Evolutionary conservation across 2,888 invertebrate genomes (phyloP), one percentile per base, ranked within the genome.

Genomic region (Cheilosia pagana): DNA sequence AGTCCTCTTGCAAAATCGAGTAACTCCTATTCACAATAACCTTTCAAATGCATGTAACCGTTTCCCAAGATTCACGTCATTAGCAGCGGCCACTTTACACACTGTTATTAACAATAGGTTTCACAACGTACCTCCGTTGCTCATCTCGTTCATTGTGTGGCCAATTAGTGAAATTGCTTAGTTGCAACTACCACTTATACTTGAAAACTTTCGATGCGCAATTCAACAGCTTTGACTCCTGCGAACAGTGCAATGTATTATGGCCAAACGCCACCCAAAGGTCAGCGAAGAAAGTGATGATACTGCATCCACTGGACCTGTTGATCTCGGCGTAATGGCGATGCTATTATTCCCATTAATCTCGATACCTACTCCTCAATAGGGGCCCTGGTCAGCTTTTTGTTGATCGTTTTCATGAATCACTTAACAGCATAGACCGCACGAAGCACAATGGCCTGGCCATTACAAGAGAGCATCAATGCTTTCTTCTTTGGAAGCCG

Each of bases 271-370:
- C 67, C 25, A 53, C 12, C 21, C 68, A 59, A 52, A 67, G 52
- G 59, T 67, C 19, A 76, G 43, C 59, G 12, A 62, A 60, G 77
- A 77, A 77, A 77, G 68, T 77, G 60, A 62, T 53, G 67, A 60
- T 39, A 62, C 39, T 60, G 35, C 41, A 50, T 57, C 59, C 67
- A 16, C 12, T 67, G 65, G 67, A 50, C 65, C 59, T 39, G 41
- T 12, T 50, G 65, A 59, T 57, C 65, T 25, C 53, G 50, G 21
- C 43, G 19, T 23, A 45, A 55, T 23, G 23, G 3, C 41, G 25
- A 25, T 39, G 59, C 57, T 28, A 39, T 55, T 43, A 43, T 60
- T 28, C 52, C 41, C 41, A 71, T 60, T 41, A 60, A 60, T 63
- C 74, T 65, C 28, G 50, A 75, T 50, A 45, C 41, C 7, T 35